Conservation (phyloP, 1,140 invertebrate genomes). For the Atopsyche davidsoni region DNA sequence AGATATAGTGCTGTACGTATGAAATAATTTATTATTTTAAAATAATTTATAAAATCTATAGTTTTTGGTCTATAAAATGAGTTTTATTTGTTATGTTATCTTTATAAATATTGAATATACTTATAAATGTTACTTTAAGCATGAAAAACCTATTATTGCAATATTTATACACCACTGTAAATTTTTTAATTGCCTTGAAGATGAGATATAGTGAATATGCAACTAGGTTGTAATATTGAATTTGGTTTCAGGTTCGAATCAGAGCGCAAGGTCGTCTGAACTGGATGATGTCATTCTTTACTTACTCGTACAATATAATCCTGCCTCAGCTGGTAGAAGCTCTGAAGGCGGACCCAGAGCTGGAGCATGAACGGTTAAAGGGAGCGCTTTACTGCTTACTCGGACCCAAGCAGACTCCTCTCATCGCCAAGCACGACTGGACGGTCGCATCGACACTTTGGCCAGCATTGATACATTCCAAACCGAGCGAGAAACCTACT, state of each 20-base stretch:
- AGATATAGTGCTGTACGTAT: conserved; percentile 52
- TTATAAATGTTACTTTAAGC: too few species aligned
- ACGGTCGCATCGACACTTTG: conserved; percentile 62
- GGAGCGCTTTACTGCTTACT: conserved; percentile 73
- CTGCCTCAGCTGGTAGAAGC: conserved; percentile 54
- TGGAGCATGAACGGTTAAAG: conserved; percentile 69
- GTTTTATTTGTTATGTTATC: too few species aligned
- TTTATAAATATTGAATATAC: too few species aligned
- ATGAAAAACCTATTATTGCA: too few species aligned
- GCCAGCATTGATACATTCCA: conserved; percentile 65
- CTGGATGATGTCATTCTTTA: conserved; percentile 45
- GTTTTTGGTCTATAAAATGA: too few species aligned
- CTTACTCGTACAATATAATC: conserved; percentile 56
- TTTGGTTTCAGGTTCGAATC: conserved; percentile 49
- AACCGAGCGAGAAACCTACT: conserved; percentile 75
- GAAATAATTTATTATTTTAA: conserved; percentile 14
- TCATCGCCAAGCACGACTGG: conserved; percentile 73
- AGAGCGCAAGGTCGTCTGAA: conserved; percentile 58
- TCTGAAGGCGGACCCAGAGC: conserved; percentile 52
- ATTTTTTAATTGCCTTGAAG: too few species aligned
- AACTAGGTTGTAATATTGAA: conserved; percentile 17
- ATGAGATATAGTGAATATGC: background rate
- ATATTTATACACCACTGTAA: background rate
- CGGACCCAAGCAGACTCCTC: conserved; percentile 53
- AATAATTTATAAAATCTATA: conserved; percentile 7